Conservation (phyloP, 2,113 vertebrate species). For the Psilopsiagon aymara region DNA sequence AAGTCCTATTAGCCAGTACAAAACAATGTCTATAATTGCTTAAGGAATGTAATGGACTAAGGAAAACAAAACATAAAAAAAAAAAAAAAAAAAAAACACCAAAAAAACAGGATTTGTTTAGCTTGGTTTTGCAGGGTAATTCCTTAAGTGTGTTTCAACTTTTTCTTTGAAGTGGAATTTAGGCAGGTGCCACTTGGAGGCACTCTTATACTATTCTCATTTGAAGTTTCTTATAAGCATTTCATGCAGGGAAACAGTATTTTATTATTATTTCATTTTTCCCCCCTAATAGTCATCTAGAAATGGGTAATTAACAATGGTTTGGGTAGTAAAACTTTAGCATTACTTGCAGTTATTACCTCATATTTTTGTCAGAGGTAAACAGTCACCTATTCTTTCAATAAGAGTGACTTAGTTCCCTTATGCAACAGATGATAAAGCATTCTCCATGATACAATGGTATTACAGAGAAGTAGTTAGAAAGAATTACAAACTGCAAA, state of each 20-base stretch:
- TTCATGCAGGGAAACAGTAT: not conserved
- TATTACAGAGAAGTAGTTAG: slow-evolving; percentile 22
- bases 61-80: not conserved
- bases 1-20: not conserved
- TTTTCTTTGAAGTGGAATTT: slow-evolving; percentile 59
- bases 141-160: slow-evolving; percentile 14
- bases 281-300: slow-evolving; percentile 67
- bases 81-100: not conserved
- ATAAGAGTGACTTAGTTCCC: slow-evolving; percentile 53
- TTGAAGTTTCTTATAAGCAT: not conserved
- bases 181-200: slow-evolving; percentile 80
- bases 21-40: not conserved
- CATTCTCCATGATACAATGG: not conserved
- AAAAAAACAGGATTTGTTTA: not conserved
- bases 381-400: slow-evolving; percentile 55
- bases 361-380: slow-evolving; percentile 67
- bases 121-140: not conserved
- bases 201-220: slow-evolving; percentile 75
- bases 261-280: slow-evolving; percentile 40
- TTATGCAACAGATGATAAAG: slow-evolving; percentile 27
- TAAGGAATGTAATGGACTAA: not conserved
- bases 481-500: slow-evolving; percentile 26
- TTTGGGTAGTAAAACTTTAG: slow-evolving; percentile 77
- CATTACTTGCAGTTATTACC: slow-evolving; percentile 72
- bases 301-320: slow-evolving; percentile 72